A percentile compares a stretch with the other conserved stretches of the same genome.
phyloP scores from a whole-genome alignment of 2,888 invertebrate species.

The Hedychridium roseum region DNA sequence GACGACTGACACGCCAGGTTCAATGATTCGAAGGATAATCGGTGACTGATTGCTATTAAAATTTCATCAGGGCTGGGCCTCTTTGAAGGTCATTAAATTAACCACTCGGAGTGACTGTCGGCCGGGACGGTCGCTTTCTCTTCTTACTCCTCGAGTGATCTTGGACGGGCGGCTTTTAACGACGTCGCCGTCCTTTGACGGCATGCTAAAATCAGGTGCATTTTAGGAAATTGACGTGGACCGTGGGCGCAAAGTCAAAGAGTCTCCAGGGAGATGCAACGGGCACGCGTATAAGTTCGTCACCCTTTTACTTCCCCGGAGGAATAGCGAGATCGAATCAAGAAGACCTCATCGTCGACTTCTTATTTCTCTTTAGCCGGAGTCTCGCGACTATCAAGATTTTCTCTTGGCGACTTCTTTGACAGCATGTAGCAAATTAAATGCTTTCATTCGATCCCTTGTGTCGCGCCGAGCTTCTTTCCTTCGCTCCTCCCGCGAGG shows the following conservation, averaged over 20 bases:
- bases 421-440: constrained; percentile 18
- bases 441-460: no score
- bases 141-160: no score
- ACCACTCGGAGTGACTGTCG: no score
- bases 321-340: neutral
- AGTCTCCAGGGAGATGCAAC: constrained; percentile 4
- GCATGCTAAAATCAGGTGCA: constrained; percentile 30
- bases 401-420: constrained; percentile 22
- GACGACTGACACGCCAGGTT: no score
- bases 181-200: constrained; percentile 29
- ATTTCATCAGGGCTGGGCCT: no score
- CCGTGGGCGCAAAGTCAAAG: constrained; percentile 9
- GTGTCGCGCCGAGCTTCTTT: no score
- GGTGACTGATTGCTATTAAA: no score
- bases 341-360: neutral
- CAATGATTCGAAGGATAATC: no score
- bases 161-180: no score
- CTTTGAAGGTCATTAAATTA: no score
- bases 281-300: neutral
- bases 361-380: neutral
- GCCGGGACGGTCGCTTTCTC: no score
- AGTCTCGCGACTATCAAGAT: constrained; percentile 15
- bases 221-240: constrained; percentile 35
- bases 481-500: constrained; percentile 5
- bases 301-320: neutral